phyloP scores from a whole-genome alignment of 2,888 invertebrate genomes.

The Phortica magna region DNA sequence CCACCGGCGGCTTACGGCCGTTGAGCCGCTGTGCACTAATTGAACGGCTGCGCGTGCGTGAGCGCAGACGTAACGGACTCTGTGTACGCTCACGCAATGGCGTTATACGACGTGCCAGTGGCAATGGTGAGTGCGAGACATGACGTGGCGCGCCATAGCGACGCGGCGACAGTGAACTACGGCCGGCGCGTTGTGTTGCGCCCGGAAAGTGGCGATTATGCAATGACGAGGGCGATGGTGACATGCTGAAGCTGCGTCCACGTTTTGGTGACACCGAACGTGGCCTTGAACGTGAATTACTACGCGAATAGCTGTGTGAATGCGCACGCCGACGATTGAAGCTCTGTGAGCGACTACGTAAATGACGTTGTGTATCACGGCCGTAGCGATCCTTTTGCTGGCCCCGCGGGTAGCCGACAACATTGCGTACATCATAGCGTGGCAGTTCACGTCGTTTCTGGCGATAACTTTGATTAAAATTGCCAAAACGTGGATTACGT shows the following conservation, averaged over 20 bases:
- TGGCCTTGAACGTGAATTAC: constrained; percentile 68
- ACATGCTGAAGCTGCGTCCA: constrained; percentile 73
- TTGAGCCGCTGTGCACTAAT: constrained; percentile 62
- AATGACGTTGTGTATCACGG: constrained; percentile 82
- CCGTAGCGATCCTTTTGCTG: constrained; percentile 87
- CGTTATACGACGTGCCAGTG: constrained; percentile 46
- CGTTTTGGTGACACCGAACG: constrained; percentile 52
- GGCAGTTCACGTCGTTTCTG: constrained; percentile 88
- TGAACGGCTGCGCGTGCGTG: constrained; percentile 69
- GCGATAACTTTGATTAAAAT: constrained; percentile 47
- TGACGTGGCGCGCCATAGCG: constrained; percentile 48
- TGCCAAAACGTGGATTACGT: constrained; percentile 37
- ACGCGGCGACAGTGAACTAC: constrained; percentile 59
- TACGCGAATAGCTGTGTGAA: constrained; percentile 61
- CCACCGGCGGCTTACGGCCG: constrained; percentile 51
- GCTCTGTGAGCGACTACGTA: constrained; percentile 74
- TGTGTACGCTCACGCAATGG: constrained; percentile 56
- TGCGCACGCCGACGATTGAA: constrained; percentile 57
- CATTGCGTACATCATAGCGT: constrained; percentile 89
- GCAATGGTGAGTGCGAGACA: constrained; percentile 58
- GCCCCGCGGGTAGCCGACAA: constrained; percentile 81
- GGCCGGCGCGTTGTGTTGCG: constrained; percentile 42
- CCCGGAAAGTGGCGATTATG: constrained; percentile 1
- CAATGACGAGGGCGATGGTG: constrained; percentile 68
- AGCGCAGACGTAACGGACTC: constrained; percentile 60